Base-by-base conservation (phyloP, 2,888 invertebrate species). In the Sinopyrophorus schimmeli region DNA sequence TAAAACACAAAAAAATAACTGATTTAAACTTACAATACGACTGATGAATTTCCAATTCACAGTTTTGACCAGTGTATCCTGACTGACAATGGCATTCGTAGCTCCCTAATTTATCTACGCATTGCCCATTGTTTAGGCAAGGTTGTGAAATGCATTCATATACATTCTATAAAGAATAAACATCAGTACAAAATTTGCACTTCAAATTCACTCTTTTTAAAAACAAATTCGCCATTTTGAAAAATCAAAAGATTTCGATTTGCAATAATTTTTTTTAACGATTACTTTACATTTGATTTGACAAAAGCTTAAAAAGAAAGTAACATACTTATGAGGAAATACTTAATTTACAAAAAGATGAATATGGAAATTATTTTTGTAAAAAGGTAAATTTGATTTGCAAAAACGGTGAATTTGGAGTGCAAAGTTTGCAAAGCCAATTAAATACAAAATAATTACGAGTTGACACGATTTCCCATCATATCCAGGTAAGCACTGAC, bases 401-500 rank as follows among this genome's bases (percentile, higher is more conserved):
- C n/a, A n/a, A n/a, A n/a, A n/a, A n/a, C n/a, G n/a, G n/a, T n/a
- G n/a, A n/a, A n/a, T n/a, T n/a, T n/a, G n/a, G n/a, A n/a, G n/a
- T n/a, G n/a, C n/a, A n/a, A n/a, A n/a, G n/a, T n/a, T n/a, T n/a
- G n/a, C n/a, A n/a, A n/a, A n/a, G n/a, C n/a, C n/a, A n/a, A n/a
- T n/a, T n/a, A n/a, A n/a, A n/a, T n/a, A n/a, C n/a, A n/a, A 16
- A 21, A n/a, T 20, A 68, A 74, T 72, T 63, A 84, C 84, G 67
- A 77, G 75, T 64, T 89, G 86, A 68, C 92, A 92, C 54, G 86
- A 83, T 50, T 81, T 81, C 15, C 92, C 92, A 42, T 83, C 85
- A 75, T 84, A 92, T n/a, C 89, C 89, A 6, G 80, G 77, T 41
- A 77, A 77, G 71, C 92, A 92, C 62, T 85, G 84, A 69, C 92